Evolutionary conservation across 2,797 vertebrate genomes (phyloP).

Genomic region (Danio tinwini): DNA sequence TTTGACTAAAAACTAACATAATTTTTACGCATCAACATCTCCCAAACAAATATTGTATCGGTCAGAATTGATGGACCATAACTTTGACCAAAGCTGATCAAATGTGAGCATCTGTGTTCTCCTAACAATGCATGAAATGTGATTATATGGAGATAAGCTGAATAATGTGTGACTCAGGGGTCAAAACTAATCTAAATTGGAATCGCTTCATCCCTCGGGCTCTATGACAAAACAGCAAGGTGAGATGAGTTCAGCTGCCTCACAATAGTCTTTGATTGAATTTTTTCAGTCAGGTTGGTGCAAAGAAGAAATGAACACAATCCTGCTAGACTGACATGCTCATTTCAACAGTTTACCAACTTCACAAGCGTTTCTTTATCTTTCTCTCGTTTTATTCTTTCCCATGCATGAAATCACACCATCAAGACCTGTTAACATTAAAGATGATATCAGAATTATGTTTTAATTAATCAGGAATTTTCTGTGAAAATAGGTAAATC

Average conservation of each 20-base stretch:
- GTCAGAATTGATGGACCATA: conserved; percentile 1
- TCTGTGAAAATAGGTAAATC: background rate
- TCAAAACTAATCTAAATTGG: conserved; percentile 60
- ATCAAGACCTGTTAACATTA: background rate
- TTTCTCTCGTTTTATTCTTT: background rate
- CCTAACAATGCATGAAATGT: conserved; percentile 51
- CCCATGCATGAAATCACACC: background rate
- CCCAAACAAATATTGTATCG: background rate
- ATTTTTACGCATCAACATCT: conserved; percentile 22
- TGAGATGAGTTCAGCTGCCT: conserved; percentile 52
- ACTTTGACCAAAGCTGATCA: conserved; percentile 22
- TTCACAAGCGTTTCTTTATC: background rate
- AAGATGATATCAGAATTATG: background rate
- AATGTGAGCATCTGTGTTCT: conserved; percentile 43
- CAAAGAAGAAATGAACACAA: conserved; percentile 53
- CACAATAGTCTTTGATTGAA: conserved; percentile 62
- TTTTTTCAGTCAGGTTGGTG: conserved; percentile 53
- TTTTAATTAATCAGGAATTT: background rate
- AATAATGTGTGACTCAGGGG: conserved; percentile 55
- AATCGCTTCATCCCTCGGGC: conserved; percentile 47
- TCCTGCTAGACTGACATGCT: conserved; percentile 32
- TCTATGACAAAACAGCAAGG: conserved; percentile 47
- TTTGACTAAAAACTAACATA: background rate
- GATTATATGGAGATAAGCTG: conserved; percentile 53
- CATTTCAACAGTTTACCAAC: conserved; percentile 31